Base-by-base conservation (phyloP, 2,797 vertebrate genomes). In the Hephaestus fuliginosus region DNA sequence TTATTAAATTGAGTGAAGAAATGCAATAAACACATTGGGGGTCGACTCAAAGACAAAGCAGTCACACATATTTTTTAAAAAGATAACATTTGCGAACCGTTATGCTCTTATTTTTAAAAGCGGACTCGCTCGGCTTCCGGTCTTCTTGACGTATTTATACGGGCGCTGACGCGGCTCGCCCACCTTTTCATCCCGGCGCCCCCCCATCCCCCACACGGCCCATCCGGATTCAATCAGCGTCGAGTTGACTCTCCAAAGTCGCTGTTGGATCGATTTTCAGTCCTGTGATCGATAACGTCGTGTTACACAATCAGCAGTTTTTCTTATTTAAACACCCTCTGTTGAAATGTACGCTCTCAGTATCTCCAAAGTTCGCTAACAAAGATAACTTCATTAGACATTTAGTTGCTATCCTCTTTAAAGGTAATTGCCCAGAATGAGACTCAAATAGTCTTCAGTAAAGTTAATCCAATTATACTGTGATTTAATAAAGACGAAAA, bases 201-300 rank as follows among this genome's bases (percentile, higher is more conserved):
- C 76, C 82, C 64, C 84, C 88, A 70, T 65, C 92, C 90, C 94
- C 88, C 91, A 88, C 80, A 25, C 70, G 85, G 58, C 82, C 86
- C 53, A 88, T 43, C 81, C 62, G 64, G 80, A 83, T 70, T 82
- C 81, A 79, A 81, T 87, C 85, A 85, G 7, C 3, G 28, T 4
- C 74, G 85, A 86, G 80, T 72, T 55, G 3, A 74, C 36, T 7
- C 41, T 15, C 1, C 44, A 2, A 41, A 56, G 39, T 7, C 20
- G 1, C 53, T 61, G 14, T 22, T 76, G n/a, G 48, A 43, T 56
- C 48, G 33, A 1, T 18, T 52, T 20, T 64, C 43, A 48, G n/a
- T 57, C 12, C 20, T 41, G 20, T 55, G 41, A 75, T 55, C 74
- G 63, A n/a, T 46, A 44, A 36, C 11, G 4, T 15, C 4, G 17